phyloP scores from a whole-genome alignment of 2,113 vertebrate genomes.

The Benitochromis conjunctus region DNA sequence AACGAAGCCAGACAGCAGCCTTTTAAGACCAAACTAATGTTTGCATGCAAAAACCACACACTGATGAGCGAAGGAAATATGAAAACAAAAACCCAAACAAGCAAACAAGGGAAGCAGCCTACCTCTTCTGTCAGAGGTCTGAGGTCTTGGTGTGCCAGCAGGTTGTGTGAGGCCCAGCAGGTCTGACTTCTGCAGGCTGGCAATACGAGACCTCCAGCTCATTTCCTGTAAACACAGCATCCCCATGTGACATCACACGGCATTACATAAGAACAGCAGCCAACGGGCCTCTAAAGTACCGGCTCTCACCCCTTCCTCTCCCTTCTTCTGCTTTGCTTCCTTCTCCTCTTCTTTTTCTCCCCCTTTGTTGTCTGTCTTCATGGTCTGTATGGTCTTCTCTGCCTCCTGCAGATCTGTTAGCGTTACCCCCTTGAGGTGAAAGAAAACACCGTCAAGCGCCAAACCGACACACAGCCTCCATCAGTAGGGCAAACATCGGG shows the following conservation, averaged over 20 bases:
- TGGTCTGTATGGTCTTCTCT: conserved; percentile 75
- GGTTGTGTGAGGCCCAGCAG: conserved; percentile 80
- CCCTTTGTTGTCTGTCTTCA: conserved; percentile 67
- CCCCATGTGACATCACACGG: conserved; percentile 1
- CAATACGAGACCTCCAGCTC: conserved; percentile 81
- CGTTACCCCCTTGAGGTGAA: conserved; percentile 73
- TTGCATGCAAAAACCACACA: background rate
- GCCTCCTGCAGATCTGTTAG: conserved; percentile 82
- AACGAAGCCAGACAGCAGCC: conserved; percentile 16
- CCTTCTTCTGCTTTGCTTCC: conserved; percentile 69
- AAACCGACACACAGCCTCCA: background rate
- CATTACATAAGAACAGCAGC: background rate
- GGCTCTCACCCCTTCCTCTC: conserved; percentile 72
- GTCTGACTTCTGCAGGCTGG: conserved; percentile 82
- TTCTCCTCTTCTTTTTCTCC: conserved; percentile 68
- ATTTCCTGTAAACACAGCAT: conserved; percentile 71
- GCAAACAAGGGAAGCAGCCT: background rate
- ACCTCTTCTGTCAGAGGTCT: conserved; percentile 63
- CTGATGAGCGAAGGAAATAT: background rate
- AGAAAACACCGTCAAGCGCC: background rate
- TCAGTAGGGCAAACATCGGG: background rate
- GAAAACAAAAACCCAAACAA: background rate
- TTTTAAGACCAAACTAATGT: background rate
- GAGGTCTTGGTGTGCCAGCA: conserved; percentile 66
- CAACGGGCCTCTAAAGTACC: background rate